These are phyloP conservation scores for Gobio gobio DNA, from an alignment of 2,113 vertebrate genomes.

Conservation along the genomic window DNA sequence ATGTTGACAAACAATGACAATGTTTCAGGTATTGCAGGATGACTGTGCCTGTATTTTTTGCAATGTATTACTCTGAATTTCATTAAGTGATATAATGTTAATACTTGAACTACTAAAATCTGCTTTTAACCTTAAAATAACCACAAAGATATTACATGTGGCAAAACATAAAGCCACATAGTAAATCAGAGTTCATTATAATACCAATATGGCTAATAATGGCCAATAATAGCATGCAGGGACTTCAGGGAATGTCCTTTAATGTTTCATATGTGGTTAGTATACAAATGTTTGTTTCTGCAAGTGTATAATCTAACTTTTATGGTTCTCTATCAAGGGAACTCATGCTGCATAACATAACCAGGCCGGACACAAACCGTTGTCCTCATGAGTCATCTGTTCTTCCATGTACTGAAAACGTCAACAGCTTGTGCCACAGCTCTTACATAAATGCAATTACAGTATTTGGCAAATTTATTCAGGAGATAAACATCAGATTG, in stretches of 20 bases:
- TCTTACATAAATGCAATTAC: not conserved
- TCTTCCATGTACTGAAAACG: not conserved
- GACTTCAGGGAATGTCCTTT: no score
- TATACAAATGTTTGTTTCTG: no score
- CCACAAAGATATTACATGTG: not conserved
- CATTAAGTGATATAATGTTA: not conserved
- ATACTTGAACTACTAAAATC: not conserved
- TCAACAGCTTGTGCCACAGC: not conserved
- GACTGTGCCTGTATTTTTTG: not conserved
- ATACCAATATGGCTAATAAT: no score
- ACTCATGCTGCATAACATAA: not conserved
- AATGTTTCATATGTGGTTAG: no score
- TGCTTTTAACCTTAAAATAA: not conserved
- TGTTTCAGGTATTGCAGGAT: not conserved
- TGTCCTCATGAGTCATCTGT: not conserved
- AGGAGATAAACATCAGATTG: no score
- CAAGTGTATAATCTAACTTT: no score
- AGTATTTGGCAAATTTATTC: not conserved
- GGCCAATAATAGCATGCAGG: no score
- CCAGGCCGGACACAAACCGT: not conserved
- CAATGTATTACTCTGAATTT: not conserved
- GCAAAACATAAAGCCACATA: not conserved
- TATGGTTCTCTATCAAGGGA: no score
- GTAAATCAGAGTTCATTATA: not conserved
- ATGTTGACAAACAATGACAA: not conserved